Conservation (phyloP, 2,888 invertebrate genomes). For the Ditula angustiorana region DNA sequence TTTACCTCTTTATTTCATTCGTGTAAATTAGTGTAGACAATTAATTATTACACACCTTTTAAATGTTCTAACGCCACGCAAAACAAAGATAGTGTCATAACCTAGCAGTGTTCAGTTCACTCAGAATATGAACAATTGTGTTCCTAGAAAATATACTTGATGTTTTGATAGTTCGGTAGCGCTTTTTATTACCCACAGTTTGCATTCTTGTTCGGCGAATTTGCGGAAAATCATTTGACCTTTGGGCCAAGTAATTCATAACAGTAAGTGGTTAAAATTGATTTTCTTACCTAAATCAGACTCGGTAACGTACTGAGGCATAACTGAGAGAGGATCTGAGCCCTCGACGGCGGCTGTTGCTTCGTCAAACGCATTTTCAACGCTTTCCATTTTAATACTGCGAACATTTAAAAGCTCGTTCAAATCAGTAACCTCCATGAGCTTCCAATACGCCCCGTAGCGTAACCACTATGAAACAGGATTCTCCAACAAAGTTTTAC, state of each 20-base stretch:
- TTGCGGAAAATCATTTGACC: too few species aligned
- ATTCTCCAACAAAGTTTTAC: slow-evolving; percentile 36
- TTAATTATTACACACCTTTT: too few species aligned
- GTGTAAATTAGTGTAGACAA: too few species aligned
- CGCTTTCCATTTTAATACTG: slow-evolving; percentile 76
- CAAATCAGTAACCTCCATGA: slow-evolving; percentile 78
- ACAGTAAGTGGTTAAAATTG: not conserved
- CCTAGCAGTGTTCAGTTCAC: not conserved
- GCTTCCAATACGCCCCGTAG: slow-evolving; percentile 24
- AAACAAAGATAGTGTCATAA: not conserved
- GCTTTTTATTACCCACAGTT: not conserved
- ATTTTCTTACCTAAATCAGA: slow-evolving; percentile 73
- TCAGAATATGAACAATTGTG: not conserved
- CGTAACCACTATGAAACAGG: slow-evolving; percentile 3
- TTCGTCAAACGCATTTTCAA: slow-evolving; percentile 65
- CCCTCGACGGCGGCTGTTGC: slow-evolving; percentile 57
- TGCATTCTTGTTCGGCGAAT: too few species aligned
- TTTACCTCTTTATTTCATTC: too few species aligned
- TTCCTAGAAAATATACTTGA: not conserved
- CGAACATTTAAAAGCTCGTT: slow-evolving; percentile 74
- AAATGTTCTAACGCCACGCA: not conserved
- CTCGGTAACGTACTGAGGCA: slow-evolving; percentile 80
- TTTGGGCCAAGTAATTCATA: not conserved
- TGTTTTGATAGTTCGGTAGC: not conserved
- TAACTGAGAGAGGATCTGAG: slow-evolving; percentile 68